Evolutionary conservation across 2,797 vertebrate species (phyloP).

Genomic region (Danio choprae): DNA sequence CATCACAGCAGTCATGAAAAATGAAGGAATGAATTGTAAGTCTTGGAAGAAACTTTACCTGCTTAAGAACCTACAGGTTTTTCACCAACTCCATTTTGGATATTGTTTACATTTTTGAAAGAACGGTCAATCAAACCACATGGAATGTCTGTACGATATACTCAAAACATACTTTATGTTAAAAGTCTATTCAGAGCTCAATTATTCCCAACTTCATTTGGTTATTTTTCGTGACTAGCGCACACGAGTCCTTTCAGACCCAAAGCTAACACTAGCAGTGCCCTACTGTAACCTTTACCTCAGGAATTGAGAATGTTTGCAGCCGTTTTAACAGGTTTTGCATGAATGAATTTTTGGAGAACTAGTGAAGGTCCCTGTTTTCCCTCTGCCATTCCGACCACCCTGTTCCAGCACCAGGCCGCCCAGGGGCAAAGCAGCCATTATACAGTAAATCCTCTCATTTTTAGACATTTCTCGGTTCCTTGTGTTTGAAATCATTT

Average conservation of each 20-base stretch:
- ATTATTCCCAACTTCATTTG: conserved; percentile 10
- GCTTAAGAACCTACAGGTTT: conserved; percentile 44
- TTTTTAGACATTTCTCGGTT: neutral
- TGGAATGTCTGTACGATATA: conserved; percentile 40
- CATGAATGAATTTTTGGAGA: conserved; percentile 57
- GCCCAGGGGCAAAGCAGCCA: conserved; percentile 40
- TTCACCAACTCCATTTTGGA: conserved; percentile 46
- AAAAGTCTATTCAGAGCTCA: conserved; percentile 27
- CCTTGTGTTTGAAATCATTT: conserved; percentile 25
- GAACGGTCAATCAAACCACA: conserved; percentile 50
- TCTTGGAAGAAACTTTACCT: conserved; percentile 42
- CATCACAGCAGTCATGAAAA: conserved; percentile 28
- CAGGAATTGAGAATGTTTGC: conserved; percentile 42
- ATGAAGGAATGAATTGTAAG: conserved; percentile 29
- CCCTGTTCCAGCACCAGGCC: conserved; percentile 54
- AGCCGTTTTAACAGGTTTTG: conserved; percentile 52
- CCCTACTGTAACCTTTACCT: conserved; percentile 36
- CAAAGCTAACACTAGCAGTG: conserved; percentile 17
- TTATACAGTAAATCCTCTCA: conserved; percentile 40
- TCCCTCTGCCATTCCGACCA: conserved; percentile 54
- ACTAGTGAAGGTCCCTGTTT: conserved; percentile 47
- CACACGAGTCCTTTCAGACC: conserved; percentile 23
- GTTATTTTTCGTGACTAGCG: conserved; percentile 23
- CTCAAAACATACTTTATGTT: conserved; percentile 44
- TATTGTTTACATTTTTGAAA: conserved; percentile 49